phyloP scores from a whole-genome alignment of 2,888 invertebrate genomes.

The Drosophila monieri region DNA sequence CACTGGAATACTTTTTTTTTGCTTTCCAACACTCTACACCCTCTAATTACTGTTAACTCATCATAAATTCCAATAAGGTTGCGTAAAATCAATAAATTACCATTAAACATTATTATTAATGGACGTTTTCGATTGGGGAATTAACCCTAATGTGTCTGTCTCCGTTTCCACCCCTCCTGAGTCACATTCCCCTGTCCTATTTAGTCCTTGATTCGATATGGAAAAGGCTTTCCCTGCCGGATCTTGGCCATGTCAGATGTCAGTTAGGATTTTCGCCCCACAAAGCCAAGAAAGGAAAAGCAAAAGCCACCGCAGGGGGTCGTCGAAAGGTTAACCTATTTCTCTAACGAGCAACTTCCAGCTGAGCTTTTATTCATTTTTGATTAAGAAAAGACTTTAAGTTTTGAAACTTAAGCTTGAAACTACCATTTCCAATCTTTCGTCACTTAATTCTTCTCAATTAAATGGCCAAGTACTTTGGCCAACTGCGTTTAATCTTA shows the following conservation, averaged over 20 bases:
- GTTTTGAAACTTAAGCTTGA: background rate
- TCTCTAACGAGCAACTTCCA: constrained; percentile 6
- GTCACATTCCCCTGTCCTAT: background rate
- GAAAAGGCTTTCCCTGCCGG: constrained; percentile 20
- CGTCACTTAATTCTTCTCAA: background rate
- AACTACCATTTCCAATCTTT: background rate
- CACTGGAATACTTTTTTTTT: background rate
- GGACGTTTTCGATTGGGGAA: constrained; percentile 30
- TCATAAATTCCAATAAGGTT: constrained; percentile 11
- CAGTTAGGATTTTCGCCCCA: constrained; percentile 46
- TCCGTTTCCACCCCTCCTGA: background rate
- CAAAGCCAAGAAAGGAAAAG: constrained; percentile 5
- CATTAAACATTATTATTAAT: constrained; percentile 41
- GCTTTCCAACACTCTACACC: no score
- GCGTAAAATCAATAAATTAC: constrained; percentile 34
- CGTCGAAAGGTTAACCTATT: constrained; percentile 22
- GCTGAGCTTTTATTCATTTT: background rate
- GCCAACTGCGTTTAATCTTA: constrained; percentile 30
- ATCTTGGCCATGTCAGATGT: constrained; percentile 58
- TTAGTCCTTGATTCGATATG: constrained; percentile 22
- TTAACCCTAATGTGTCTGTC: constrained; percentile 33
- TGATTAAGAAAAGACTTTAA: background rate
- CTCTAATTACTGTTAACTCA: background rate
- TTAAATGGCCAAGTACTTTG: constrained; percentile 5
- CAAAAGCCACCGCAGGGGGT: constrained; percentile 10